Evolutionary conservation across 2,888 invertebrate genomes (phyloP), one percentile per base, ranked within the genome.

Genomic region (Calameuta pallipes): DNA sequence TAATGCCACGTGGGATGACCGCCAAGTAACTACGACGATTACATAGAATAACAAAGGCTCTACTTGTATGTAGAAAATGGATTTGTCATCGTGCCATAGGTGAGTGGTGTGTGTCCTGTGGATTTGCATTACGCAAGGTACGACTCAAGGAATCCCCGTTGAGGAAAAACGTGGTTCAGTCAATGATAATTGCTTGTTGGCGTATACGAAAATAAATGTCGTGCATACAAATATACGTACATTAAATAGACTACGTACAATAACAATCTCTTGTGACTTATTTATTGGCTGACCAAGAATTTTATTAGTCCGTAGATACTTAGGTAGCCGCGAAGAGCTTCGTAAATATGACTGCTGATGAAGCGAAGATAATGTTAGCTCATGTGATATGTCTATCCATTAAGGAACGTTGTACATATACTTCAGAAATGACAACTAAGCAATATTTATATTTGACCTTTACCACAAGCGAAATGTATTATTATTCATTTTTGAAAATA

Each of bases 41-140:
- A 56, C 56, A 6, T 56, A 56, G 56, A 56, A 56, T 9, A 15
- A 56, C 2, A 56, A 9, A 56, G 56, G 9, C 23, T 56, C 56
- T 23, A 2, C 41, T 56, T 0, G 6, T 56, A 56, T 23, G 9
- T 56, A 23, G 23, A 56, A 23, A 56, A 23, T 56, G 56, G 23
- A 56, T 56, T 56, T 56, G 56, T 56, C 15, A 56, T 56, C 23
- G 23, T 15, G 56, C 23, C 23, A 56, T 56, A 41, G 41, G 41
- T 37, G 41, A 41, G 41, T 6, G 1, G 13, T 15, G 9, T 23
- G 41, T 15, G 56, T 56, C 56, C 2, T 80, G 78, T 80, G 76
- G 76, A 82, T 78, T 79, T 80, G 69, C 77, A 80, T 84, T 84
- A 81, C 81, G 82, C 80, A 85, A 84, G 77, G 78, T 71, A 69